Conservation (phyloP, 2,797 vertebrate genomes). For the Knipowitschia caucasica region DNA sequence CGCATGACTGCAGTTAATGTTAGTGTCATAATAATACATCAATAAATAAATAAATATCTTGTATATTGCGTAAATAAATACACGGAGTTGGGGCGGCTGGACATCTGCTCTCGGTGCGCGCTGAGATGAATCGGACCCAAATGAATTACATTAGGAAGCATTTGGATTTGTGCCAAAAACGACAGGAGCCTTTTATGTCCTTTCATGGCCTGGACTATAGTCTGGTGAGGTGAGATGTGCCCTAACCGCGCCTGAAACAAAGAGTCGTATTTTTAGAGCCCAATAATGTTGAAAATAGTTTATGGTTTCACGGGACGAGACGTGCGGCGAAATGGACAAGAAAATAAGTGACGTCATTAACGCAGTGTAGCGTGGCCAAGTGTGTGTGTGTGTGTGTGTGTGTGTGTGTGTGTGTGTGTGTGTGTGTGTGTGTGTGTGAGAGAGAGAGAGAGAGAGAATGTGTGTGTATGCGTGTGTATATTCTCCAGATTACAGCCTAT, state of each 20-base stretch:
- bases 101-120: background rate
- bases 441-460: too few relatives aligned
- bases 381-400: background rate
- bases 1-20: background rate
- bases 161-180: slow-evolving; percentile 37
- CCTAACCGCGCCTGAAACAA: background rate
- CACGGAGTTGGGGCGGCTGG: too few relatives aligned
- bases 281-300: background rate
- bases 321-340: background rate
- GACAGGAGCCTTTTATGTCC: slow-evolving; percentile 27
- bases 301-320: background rate
- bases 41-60: too few relatives aligned
- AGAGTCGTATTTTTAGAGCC: background rate
- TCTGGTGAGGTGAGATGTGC: slow-evolving; percentile 3
- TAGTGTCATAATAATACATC: too few relatives aligned
- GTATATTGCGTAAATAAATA: too few relatives aligned
- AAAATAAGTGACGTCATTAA: background rate
- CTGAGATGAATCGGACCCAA: slow-evolving; percentile 11
- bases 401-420: too few relatives aligned
- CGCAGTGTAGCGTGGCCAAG: background rate
- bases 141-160: background rate
- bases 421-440: too few relatives aligned
- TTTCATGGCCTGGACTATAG: slow-evolving; percentile 8
- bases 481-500: too few relatives aligned
- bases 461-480: too few relatives aligned